phyloP scores from a whole-genome alignment of 23 tunicate genomes.

The Corella eumyota region DNA sequence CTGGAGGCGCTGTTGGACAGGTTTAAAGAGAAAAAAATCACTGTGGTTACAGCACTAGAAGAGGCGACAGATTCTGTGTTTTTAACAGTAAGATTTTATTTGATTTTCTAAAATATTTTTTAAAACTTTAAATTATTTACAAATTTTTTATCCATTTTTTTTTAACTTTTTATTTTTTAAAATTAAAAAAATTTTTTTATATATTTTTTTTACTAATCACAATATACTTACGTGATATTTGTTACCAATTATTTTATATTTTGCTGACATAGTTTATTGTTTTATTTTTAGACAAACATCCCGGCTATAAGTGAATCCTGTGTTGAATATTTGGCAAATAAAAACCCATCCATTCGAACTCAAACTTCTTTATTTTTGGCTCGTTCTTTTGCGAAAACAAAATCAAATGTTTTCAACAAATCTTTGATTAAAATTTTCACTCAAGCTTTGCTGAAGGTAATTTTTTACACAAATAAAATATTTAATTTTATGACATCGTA shows the following conservation, averaged over 20 bases:
- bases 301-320: slow-evolving; percentile 54
- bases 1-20: slow-evolving; percentile 65
- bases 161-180: no score
- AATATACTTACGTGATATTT: background rate
- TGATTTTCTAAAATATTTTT: background rate
- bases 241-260: background rate
- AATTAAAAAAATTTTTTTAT: background rate
- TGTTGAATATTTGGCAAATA: slow-evolving; percentile 54
- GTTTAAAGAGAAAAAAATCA: slow-evolving; percentile 90
- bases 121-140: background rate
- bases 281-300: slow-evolving; percentile 31
- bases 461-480: background rate
- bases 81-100: slow-evolving; percentile 25
- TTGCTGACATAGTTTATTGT: no score
- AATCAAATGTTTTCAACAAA: slow-evolving; percentile 55
- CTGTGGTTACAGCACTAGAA: slow-evolving; percentile 69
- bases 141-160: background rate
- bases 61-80: slow-evolving; percentile 76
- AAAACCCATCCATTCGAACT: slow-evolving; percentile 85
- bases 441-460: slow-evolving; percentile 51
- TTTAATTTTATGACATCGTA: background rate
- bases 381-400: slow-evolving; percentile 53
- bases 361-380: slow-evolving; percentile 71
- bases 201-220: background rate
- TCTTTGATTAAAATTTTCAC: slow-evolving; percentile 50